These are phyloP conservation scores for Nemotelus nigrinus DNA, from an alignment of 2,888 invertebrate species.

Conservation along the genomic window DNA sequence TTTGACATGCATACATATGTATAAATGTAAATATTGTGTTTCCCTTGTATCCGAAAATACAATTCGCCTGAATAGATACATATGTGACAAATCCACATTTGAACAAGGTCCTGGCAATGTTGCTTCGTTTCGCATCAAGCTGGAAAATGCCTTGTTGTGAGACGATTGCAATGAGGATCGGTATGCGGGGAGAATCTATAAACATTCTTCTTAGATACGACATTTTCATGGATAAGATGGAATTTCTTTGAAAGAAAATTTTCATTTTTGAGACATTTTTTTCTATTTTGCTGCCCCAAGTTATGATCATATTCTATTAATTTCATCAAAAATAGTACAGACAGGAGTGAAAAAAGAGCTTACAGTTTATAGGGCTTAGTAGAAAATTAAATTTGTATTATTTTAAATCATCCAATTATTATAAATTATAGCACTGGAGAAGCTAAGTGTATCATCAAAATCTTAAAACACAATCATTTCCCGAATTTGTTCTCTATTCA, in stretches of 20 bases:
- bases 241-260: slow-evolving; percentile 2
- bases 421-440: too few relatives aligned
- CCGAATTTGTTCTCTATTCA: too few relatives aligned
- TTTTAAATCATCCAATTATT: too few relatives aligned
- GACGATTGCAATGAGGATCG: slow-evolving; percentile 15
- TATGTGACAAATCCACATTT: slow-evolving; percentile 48
- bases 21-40: slow-evolving; percentile 1
- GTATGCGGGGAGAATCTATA: slow-evolving; percentile 23
- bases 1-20: background rate
- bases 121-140: slow-evolving; percentile 17
- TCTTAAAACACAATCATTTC: too few relatives aligned
- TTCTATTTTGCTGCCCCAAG: background rate
- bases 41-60: slow-evolving; percentile 47
- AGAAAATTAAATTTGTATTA: too few relatives aligned
- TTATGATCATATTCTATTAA: slow-evolving; percentile 4
- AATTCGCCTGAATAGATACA: slow-evolving; percentile 48
- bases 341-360: slow-evolving; percentile 8
- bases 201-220: slow-evolving; percentile 9
- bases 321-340: slow-evolving; percentile 32
- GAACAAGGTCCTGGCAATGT: slow-evolving; percentile 42
- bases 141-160: too few relatives aligned
- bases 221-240: slow-evolving; percentile 47
- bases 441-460: too few relatives aligned
- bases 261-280: slow-evolving; percentile 46
- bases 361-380: background rate